Evolutionary conservation across 2,797 vertebrate genomes (phyloP).

Genomic region (Leptatherina wallacei): DNA sequence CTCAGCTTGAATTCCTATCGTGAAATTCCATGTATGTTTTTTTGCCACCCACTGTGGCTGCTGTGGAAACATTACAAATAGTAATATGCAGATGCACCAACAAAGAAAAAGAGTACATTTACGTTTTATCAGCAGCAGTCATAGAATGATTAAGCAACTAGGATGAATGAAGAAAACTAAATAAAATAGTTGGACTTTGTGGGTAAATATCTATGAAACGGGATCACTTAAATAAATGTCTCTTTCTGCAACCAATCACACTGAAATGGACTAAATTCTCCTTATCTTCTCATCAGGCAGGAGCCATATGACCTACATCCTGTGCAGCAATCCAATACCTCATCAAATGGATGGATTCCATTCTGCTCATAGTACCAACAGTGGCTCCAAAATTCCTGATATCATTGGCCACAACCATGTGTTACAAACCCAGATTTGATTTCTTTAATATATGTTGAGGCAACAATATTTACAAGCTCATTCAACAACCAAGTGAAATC

Average conservation of each 20-base stretch:
- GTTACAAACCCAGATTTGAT: neutral
- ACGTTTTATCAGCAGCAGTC: neutral
- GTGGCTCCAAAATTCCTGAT: constrained; percentile 25
- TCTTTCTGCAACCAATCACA: constrained; percentile 21
- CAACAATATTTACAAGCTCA: neutral
- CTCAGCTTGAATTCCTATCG: neutral
- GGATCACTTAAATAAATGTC: constrained; percentile 14
- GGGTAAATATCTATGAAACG: constrained; percentile 15
- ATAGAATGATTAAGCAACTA: neutral
- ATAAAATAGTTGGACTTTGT: neutral
- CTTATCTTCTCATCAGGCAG: constrained; percentile 35
- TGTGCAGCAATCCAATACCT: constrained; percentile 46
- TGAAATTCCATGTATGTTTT: neutral
- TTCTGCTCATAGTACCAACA: constrained; percentile 20
- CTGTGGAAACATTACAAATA: neutral
- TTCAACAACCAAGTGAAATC: neutral
- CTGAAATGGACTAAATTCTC: constrained; percentile 1
- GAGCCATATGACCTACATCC: constrained; percentile 41
- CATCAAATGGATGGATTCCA: constrained; percentile 51
- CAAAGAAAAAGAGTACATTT: too few relatives aligned
- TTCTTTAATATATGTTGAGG: neutral
- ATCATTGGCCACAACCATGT: constrained; percentile 19
- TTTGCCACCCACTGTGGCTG: neutral
- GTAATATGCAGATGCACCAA: too few relatives aligned
- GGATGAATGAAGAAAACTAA: neutral